phyloP scores from a whole-genome alignment of 2,797 vertebrate genomes.

The Notoglanidium macrostoma region DNA sequence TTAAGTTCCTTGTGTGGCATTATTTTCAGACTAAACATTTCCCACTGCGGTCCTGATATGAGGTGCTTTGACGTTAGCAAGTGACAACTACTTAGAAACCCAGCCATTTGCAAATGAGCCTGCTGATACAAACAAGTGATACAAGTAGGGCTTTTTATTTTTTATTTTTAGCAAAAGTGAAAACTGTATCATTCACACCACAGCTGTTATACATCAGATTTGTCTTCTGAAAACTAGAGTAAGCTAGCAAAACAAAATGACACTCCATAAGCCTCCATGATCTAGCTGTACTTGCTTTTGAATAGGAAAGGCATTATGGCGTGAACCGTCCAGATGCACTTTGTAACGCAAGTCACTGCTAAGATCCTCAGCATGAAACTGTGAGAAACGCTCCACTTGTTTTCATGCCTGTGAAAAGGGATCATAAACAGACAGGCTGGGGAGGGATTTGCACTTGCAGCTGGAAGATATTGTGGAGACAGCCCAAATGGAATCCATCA shows the following conservation, averaged over 20 bases:
- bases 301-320: neutral
- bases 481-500: constrained; percentile 57
- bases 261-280: neutral
- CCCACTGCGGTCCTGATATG: constrained; percentile 27
- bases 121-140: constrained; percentile 25
- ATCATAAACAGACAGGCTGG: constrained; percentile 53
- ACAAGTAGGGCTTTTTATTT: neutral
- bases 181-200: constrained; percentile 3
- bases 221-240: neutral
- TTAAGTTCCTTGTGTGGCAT: constrained; percentile 4
- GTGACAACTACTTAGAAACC: constrained; percentile 28
- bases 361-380: constrained; percentile 44
- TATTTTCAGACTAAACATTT: constrained; percentile 27
- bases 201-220: neutral
- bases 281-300: neutral
- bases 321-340: constrained; percentile 50
- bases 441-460: constrained; percentile 49
- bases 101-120: constrained; percentile 32
- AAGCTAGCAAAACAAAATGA: neutral
- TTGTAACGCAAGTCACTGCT: constrained; percentile 40
- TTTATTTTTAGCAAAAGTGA: neutral
- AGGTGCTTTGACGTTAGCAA: constrained; percentile 37
- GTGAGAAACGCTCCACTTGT: constrained; percentile 51
- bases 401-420: constrained; percentile 50
- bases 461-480: constrained; percentile 56